These are phyloP conservation scores for Neodiprion virginianus DNA, from an alignment of 1,140 invertebrate species.

Conservation along the genomic window DNA sequence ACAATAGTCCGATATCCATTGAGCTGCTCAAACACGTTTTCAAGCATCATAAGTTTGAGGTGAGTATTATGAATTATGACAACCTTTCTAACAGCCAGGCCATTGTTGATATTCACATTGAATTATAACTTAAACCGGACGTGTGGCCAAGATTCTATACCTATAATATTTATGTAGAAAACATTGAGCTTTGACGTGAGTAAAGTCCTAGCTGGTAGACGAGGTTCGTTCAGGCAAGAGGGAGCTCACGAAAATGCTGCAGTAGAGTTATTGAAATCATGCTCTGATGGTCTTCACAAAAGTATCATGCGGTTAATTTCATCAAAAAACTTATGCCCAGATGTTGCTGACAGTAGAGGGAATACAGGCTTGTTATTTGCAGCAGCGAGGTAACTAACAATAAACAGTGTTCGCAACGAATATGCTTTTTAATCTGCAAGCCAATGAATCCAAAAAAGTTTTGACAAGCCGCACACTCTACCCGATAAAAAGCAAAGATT, in stretches of 20 bases:
- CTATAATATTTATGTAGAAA: conserved; percentile 24
- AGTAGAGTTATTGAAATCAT: conserved; percentile 32
- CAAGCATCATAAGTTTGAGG: conserved; percentile 36
- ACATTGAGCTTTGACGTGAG: conserved; percentile 34
- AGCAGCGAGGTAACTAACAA: conserved; percentile 39
- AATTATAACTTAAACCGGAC: not conserved
- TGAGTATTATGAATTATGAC: conserved; percentile 7
- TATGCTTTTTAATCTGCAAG: too few species aligned
- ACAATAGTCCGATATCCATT: conserved; percentile 41
- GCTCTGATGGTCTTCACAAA: not conserved
- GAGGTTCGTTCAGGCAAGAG: conserved; percentile 27
- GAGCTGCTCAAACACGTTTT: conserved; percentile 43
- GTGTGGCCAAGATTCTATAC: not conserved
- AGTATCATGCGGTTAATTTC: conserved; percentile 41
- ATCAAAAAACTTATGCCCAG: conserved; percentile 51
- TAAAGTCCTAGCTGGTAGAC: conserved; percentile 37
- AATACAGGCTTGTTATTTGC: conserved; percentile 63
- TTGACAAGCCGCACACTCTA: too few species aligned
- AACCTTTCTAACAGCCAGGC: not conserved
- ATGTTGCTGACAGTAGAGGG: conserved; percentile 58
- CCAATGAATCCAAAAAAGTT: too few species aligned
- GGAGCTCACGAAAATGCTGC: conserved; percentile 40
- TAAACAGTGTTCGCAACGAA: too few species aligned
- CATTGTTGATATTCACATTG: not conserved
- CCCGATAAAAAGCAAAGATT: too few species aligned